Evolutionary conservation across 2,113 vertebrate species (phyloP).

Genomic region (Engraulis encrasicolus): DNA sequence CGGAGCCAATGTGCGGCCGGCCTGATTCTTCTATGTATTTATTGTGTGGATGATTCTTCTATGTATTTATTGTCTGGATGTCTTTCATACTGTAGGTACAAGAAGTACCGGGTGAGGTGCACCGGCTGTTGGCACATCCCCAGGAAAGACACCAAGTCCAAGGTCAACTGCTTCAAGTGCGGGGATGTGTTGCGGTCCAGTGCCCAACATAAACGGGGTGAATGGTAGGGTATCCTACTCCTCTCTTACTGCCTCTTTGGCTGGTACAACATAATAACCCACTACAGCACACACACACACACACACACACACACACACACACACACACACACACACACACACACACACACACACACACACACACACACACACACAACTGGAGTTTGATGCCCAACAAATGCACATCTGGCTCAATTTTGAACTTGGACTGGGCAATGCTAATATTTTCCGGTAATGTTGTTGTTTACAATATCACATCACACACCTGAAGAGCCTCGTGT

Average conservation of each 20-base stretch:
- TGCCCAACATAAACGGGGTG: constrained; percentile 62
- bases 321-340: neutral
- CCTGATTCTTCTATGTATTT: too few relatives aligned
- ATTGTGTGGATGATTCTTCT: too few relatives aligned
- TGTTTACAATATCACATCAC: neutral
- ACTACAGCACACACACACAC: neutral
- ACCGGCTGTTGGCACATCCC: constrained; percentile 87
- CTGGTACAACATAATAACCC: too few relatives aligned
- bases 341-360: neutral
- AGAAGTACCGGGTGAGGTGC: constrained; percentile 87
- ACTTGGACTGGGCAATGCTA: neutral
- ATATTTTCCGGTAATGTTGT: neutral
- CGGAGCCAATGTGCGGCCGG: too few relatives aligned
- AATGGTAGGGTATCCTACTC: constrained; percentile 56
- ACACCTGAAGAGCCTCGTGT: neutral
- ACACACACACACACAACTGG: neutral
- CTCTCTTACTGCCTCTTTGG: too few relatives aligned
- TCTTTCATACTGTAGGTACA: constrained; percentile 80
- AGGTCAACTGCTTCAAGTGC: constrained; percentile 78
- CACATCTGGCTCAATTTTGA: neutral
- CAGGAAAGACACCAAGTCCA: constrained; percentile 81
- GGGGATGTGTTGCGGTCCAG: constrained; percentile 69
- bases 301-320: neutral
- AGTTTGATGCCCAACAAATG: too few relatives aligned
- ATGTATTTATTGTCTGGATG: neutral